A percentile compares a stretch with the other conserved stretches of the same genome.
Evolutionary conservation across 2,888 invertebrate genomes (phyloP).

Genomic region (Campoplex capitator): DNA sequence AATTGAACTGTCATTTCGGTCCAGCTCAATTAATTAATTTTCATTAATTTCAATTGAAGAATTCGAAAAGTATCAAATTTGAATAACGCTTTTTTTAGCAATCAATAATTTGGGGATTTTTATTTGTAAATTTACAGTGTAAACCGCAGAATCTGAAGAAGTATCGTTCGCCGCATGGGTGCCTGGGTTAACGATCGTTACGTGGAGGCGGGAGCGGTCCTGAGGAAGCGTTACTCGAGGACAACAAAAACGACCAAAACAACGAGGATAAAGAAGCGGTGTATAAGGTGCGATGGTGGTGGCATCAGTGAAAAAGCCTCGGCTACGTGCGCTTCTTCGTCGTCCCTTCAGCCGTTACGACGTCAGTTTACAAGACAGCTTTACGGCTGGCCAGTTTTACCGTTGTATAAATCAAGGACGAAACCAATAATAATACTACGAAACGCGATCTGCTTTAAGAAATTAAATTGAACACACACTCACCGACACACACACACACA

Average conservation of each 20-base stretch:
- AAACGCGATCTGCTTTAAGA: conserved; percentile 38
- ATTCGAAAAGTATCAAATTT: background rate
- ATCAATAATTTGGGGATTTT: conserved; percentile 27
- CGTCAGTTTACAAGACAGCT: conserved; percentile 82
- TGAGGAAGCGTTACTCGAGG: conserved; percentile 72
- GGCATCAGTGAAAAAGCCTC: conserved; percentile 55
- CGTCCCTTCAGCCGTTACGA: conserved; percentile 77
- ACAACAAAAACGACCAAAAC: conserved; percentile 68
- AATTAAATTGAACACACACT: conserved; percentile 19
- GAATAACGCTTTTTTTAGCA: background rate
- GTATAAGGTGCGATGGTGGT: conserved; percentile 62
- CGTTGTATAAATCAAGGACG: conserved; percentile 83
- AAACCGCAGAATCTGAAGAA: conserved; percentile 79
- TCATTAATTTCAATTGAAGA: too few species aligned
- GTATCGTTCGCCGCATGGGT: conserved; percentile 84
- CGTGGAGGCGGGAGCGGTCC: conserved; percentile 82
- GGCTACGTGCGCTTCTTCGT: conserved; percentile 66
- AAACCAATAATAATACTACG: conserved; percentile 76
- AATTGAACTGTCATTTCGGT: background rate
- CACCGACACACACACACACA: too few species aligned
- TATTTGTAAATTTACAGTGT: conserved; percentile 72
- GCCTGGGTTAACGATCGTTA: conserved; percentile 83
- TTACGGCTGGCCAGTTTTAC: conserved; percentile 82
- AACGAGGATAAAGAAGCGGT: conserved; percentile 61
- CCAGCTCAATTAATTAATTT: background rate